Evolutionary conservation across 2,113 vertebrate species (phyloP).

Genomic region (Sphyrna mokarran): DNA sequence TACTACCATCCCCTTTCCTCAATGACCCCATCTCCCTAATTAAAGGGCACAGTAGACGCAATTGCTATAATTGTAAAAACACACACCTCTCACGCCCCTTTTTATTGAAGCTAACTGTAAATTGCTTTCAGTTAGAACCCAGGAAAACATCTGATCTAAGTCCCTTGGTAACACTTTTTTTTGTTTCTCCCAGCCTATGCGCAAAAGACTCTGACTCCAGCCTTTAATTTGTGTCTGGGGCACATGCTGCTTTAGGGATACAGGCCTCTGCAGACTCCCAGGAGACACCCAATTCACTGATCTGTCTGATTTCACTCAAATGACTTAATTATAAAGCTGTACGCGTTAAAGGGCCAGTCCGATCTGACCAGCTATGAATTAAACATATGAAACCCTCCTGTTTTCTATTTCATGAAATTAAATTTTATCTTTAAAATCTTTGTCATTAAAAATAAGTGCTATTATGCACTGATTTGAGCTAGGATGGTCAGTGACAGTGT

Average conservation of each 20-base stretch:
- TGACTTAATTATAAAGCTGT: conserved; percentile 33
- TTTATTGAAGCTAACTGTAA: not conserved
- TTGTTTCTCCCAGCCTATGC: not conserved
- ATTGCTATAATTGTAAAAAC: not conserved
- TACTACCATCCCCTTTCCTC: not conserved
- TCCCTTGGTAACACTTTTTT: not conserved
- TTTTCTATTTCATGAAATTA: too few relatives aligned
- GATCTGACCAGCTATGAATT: not conserved
- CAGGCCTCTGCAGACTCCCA: not conserved
- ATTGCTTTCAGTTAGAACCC: not conserved
- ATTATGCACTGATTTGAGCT: not conserved
- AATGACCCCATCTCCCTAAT: not conserved
- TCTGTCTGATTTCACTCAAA: conserved; percentile 33
- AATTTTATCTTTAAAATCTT: not conserved
- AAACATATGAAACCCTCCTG: not conserved
- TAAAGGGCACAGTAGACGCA: not conserved
- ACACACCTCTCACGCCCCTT: not conserved
- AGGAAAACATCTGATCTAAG: conserved; percentile 1
- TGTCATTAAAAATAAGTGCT: not conserved
- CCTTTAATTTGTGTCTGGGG: conserved; percentile 26
- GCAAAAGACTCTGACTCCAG: not conserved
- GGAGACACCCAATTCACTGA: conserved; percentile 17
- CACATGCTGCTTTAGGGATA: not conserved
- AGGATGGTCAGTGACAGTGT: not conserved
- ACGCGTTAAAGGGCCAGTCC: conserved; percentile 20